Evolutionary conservation across 2,888 invertebrate species (phyloP), one percentile per base, ranked within the genome.

Genomic region (Drosophila sordidula): DNA sequence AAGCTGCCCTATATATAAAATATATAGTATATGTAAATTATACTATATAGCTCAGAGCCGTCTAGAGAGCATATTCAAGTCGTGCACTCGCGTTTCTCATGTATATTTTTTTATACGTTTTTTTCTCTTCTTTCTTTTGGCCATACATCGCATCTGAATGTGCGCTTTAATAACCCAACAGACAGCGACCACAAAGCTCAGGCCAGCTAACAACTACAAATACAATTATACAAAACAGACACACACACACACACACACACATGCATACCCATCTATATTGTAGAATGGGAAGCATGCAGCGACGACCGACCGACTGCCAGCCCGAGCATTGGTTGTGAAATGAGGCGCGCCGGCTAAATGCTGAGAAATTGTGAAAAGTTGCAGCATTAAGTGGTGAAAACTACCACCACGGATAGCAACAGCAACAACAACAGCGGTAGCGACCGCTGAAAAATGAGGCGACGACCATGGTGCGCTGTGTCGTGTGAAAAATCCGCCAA

Each of bases 321-420:
- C 11, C 52, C 44, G 18, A 38, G 59, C 56, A 39, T 18, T 38
- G 49, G 50, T 75, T 58, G 75, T 75, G 77, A 78, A 78, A 78
- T 80, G 73, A 80, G 80, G 71, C 62, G 65, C 77, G 73, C 64
- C 66, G 45, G 56, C 70, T 78, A 78, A 78, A 75, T 73, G 82
- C 69, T 75, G 68, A 73, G 80, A 77, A 83, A 80, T 80, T 83
- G 78, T 81, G 83, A 80, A 83, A 81, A 75, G 80, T 72, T 77
- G 75, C 80, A 75, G 71, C 75, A 75, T 75, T 80, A 72, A 80
- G 70, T 75, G 78, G 83, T 78, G 81, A 80, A 84, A 81, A 84
- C 67, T 39, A 68, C 56, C 41, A 49, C 51, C 38, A 51, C 39
- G 25, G 49, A 9, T 47, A 64, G 6, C 59, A 67, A 38, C 47